phyloP scores from a whole-genome alignment of 1,140 invertebrate species.

The Dryas iulia region DNA sequence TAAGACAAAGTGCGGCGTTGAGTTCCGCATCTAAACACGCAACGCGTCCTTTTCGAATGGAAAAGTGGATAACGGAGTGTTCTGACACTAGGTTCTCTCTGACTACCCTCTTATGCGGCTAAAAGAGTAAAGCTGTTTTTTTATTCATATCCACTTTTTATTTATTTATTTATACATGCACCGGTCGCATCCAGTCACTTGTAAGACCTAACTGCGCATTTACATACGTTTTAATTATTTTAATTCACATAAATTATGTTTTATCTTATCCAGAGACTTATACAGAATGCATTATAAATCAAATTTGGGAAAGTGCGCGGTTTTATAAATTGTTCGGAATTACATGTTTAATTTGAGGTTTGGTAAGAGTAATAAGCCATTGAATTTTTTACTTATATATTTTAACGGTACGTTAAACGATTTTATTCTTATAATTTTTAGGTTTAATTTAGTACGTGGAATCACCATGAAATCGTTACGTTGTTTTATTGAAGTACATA shows the following conservation, averaged over 20 bases:
- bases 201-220: conserved; percentile 19
- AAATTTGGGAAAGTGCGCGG: not conserved
- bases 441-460: not conserved
- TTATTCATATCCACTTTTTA: too few relatives aligned
- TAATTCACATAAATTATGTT: conserved; percentile 14
- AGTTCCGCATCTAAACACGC: too few relatives aligned
- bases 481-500: not conserved
- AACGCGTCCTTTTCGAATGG: too few relatives aligned
- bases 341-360: not conserved
- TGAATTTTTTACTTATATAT: not conserved
- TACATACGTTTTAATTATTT: conserved; percentile 62
- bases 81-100: too few relatives aligned
- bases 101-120: too few relatives aligned
- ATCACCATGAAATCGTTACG: not conserved
- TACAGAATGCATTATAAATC: conserved; percentile 4
- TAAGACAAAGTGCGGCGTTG: too few relatives aligned
- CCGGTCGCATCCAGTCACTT: conserved; percentile 9
- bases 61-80: too few relatives aligned
- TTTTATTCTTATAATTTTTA: not conserved
- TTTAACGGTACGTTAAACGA: not conserved
- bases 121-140: too few relatives aligned
- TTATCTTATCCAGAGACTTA: not conserved
- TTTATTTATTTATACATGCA: too few relatives aligned
- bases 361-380: not conserved
- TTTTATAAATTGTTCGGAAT: not conserved